These are phyloP conservation scores for Gymnocypris eckloni DNA, from an alignment of 2,797 vertebrate species.

Conservation along the genomic window DNA sequence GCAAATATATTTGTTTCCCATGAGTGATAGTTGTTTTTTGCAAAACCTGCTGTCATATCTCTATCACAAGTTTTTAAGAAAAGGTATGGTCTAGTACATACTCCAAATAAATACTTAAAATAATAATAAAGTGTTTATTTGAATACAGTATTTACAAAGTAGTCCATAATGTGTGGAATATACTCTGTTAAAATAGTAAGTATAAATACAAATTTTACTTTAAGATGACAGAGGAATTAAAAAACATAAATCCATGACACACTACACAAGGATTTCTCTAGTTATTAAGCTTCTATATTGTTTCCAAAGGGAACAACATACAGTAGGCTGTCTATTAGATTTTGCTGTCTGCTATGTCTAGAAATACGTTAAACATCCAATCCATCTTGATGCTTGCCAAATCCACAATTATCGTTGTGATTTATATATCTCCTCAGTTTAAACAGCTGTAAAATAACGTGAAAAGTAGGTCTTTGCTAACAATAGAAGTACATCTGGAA, in stretches of 20 bases:
- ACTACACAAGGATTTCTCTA: background rate
- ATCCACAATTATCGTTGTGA: slow-evolving; percentile 57
- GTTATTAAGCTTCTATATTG: background rate
- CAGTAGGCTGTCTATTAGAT: background rate
- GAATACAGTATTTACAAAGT: background rate
- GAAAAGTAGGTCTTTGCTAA: slow-evolving; percentile 51
- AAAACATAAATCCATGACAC: background rate
- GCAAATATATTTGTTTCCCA: background rate
- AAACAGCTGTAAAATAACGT: slow-evolving; percentile 60
- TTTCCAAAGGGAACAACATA: background rate
- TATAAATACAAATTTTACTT: background rate
- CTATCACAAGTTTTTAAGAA: background rate
- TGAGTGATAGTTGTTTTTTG: background rate
- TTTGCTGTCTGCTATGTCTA: background rate
- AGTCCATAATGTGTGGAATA: background rate
- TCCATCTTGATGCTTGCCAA: slow-evolving; percentile 59
- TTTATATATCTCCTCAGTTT: slow-evolving; percentile 63
- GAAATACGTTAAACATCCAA: slow-evolving; percentile 55
- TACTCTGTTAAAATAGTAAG: background rate
- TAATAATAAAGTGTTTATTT: background rate
- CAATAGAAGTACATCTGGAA: slow-evolving; percentile 64
- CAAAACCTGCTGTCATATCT: background rate
- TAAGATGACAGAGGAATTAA: background rate
- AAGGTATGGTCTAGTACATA: background rate
- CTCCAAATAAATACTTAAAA: background rate